Evolutionary conservation across 2,113 vertebrate species (phyloP).

Genomic region (Anarhynchus alexandrinus): DNA sequence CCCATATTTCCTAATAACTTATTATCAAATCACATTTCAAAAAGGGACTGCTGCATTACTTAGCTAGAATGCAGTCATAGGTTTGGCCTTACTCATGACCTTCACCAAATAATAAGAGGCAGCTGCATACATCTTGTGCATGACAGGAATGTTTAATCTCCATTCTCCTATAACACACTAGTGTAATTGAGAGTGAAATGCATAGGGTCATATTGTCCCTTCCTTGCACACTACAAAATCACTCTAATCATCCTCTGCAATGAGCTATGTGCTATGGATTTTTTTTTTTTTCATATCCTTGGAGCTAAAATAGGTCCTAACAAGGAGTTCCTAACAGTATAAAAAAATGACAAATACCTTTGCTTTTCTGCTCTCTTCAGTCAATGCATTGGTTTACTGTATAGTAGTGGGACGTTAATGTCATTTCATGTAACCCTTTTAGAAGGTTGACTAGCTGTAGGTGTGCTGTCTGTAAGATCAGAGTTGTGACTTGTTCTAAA

Average conservation of each 20-base stretch:
- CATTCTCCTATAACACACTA: neutral
- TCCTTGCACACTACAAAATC: neutral
- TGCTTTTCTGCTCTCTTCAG: neutral
- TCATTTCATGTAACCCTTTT: neutral
- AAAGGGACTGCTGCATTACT: neutral
- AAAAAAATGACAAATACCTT: neutral
- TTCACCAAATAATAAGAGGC: constrained; percentile 27
- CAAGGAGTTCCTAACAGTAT: neutral
- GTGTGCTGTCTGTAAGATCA: neutral
- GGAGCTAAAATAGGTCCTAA: neutral
- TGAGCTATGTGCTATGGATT: neutral
- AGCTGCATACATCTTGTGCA: neutral
- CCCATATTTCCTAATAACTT: neutral
- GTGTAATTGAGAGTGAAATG: constrained; percentile 13
- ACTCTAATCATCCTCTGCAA: neutral
- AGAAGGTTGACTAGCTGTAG: neutral
- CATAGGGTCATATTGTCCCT: neutral
- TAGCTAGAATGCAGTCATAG: neutral
- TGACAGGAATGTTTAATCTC: constrained; percentile 28
- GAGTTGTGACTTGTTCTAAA: neutral
- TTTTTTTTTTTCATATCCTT: neutral
- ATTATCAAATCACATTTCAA: constrained; percentile 8
- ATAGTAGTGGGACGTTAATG: neutral
- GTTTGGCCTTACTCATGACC: constrained; percentile 39
- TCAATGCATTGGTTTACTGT: neutral